Evolutionary conservation across 2,797 vertebrate genomes (phyloP).

Genomic region (Rhyacichthys aspro): DNA sequence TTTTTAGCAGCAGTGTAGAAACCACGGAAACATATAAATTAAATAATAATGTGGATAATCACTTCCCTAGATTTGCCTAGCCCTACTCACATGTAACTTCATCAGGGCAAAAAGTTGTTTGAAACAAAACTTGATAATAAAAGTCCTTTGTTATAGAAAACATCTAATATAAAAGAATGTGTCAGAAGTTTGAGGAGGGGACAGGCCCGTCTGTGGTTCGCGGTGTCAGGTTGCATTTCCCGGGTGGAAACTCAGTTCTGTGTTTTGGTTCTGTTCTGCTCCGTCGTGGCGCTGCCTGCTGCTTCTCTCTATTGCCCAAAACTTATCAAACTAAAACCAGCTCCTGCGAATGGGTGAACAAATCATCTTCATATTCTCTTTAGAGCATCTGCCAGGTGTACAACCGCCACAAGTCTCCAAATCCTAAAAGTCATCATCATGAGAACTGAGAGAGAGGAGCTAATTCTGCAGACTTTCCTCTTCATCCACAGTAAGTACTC

Average conservation of each 20-base stretch:
- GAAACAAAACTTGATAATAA: background rate
- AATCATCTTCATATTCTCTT: background rate
- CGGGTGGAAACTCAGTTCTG: slow-evolving; percentile 44
- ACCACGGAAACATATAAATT: no score
- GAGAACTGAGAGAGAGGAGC: slow-evolving; percentile 35
- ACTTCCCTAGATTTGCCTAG: no score
- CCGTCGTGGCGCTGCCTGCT: slow-evolving; percentile 18
- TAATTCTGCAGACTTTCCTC: slow-evolving; percentile 54
- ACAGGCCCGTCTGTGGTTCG: background rate
- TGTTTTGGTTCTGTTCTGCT: slow-evolving; percentile 45
- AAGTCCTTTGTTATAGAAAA: no score
- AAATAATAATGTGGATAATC: no score
- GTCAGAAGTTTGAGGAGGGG: slow-evolving; percentile 20
- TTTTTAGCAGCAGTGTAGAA: background rate
- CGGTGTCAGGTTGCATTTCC: slow-evolving; percentile 66
- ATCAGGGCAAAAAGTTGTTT: no score
- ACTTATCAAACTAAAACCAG: slow-evolving; percentile 15
- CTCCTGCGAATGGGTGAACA: slow-evolving; percentile 28
- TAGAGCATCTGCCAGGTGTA: slow-evolving; percentile 16
- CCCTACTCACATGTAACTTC: no score
- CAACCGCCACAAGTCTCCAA: slow-evolving; percentile 6
- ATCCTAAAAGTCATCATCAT: slow-evolving; percentile 15
- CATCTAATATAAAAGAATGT: background rate
- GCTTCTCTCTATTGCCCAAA: background rate
- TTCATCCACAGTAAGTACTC: slow-evolving; percentile 72